Evolutionary conservation across 2,797 vertebrate species (phyloP), one percentile per base, ranked within the genome.

Genomic region (Pyrocephalus nanus): DNA sequence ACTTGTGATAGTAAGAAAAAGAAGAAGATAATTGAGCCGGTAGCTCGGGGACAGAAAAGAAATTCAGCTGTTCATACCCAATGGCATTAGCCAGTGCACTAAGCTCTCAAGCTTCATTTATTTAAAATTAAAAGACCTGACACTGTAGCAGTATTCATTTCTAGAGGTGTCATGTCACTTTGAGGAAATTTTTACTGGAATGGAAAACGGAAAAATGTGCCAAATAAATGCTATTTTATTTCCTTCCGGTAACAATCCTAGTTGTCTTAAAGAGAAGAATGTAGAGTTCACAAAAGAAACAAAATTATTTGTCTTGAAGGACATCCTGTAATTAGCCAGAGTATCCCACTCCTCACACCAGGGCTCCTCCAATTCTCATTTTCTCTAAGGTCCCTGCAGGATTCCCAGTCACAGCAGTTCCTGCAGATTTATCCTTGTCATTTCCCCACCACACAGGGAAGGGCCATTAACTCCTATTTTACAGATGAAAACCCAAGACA

Each of bases 71-170:
- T 69, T 92, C 57, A 90, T 71, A 95, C 92, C 79, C 87, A 92
- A 16, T 30, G 67, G 90, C 70, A 92, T 45, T 93, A 90, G 79
- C 80, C 86, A 91, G 60, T 57, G 79, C 67, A 83, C 81, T 84
- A 91, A 82, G 87, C 90, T 93, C 86, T 94, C 77, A 90, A 75
- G 48, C 65, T 92, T 89, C 90, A 65, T 83, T 90, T 96, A 92
- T 96, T 92, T 93, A 94, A 92, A 96, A 94, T 93, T 88, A 95
- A 93, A 93, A 93, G 86, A 92, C 79, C 76, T 82, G 82, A 96
- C 76, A 81, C 67, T 76, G 60, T 57, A 90, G 80, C 45, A 88
- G 53, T 88, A 82, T 74, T 94, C 73, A 76, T 93, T 95, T 96
- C 88, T 93, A 55, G 67, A 94, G 86, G 88, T 86, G 76, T 93